Evolutionary conservation across 2,113 vertebrate genomes (phyloP), one percentile per base, ranked within the genome.

Genomic region (Aspidoscelis tigris): DNA sequence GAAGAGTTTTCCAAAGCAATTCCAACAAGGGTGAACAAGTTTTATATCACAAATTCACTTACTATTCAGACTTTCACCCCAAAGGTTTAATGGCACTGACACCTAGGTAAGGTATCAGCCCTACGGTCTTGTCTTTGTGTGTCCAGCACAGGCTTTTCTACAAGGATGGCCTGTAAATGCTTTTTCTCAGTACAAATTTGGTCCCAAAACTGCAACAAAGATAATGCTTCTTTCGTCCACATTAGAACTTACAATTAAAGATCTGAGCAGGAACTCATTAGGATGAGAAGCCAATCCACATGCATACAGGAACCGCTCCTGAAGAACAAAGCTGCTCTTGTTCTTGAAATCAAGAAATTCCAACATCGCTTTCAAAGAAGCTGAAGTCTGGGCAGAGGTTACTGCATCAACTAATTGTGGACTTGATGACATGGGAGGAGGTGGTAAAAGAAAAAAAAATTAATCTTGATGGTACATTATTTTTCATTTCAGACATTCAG

Each of bases 251-350:
- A 99, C 99, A 92, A 97, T 91, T 90, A 99, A 92, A 64, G 96
- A 95, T 91, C 96, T 94, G 4, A 99, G 96, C 93, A 99, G 96
- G 4, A 76, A 94, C 91, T 99, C 97, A 21, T 94, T 96, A 3
- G 99, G 99, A 77, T 98, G 98, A 65, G 99, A 98, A 47, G 98
- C 96, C 86, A 99, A 98, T 78, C 98, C 99, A 86, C 97, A 98
- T 68, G 98, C 98, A 16, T 99, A 99, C 18, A 99, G 97, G 88
- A 99, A 99, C 47, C 99, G 94, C 86, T 99, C 98, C 93, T 99
- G 98, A 73, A 99, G 95, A 64, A 96, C 24, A 39, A 95, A 80
- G 69, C 94, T 93, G 61, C 96, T 96, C 81, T 93, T 87, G 71
- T 99, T 97, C 24, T 96, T 97, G 91, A 99, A 99, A 95, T 99